Base-by-base conservation (phyloP, 2,888 invertebrate species). In the Conus canariensis region DNA sequence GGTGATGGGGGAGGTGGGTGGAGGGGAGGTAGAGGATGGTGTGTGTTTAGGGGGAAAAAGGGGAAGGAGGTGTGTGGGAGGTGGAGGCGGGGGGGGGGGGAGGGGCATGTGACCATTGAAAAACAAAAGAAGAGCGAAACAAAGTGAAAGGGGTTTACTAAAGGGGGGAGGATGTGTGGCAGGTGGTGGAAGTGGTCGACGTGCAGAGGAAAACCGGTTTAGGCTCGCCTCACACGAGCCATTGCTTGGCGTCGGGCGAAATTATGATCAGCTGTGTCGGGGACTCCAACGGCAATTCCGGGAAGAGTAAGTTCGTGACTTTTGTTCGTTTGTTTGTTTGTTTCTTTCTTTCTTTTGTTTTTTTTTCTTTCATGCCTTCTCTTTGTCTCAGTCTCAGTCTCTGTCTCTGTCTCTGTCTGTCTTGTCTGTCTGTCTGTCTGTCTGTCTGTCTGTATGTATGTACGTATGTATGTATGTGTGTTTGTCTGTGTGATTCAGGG, bases 241-340 rank as follows among this genome's bases (percentile, higher is more conserved):
- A 99, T 96, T 99, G 99, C 96, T 97, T 99, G 92, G 98, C 98
- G 30, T 97, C 97, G 93, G 99, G 99, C 0, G 98, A 99, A 95
- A 97, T 99, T 92, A 98, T 99, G 98, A 98, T 99, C 95, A 99
- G 99, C 10, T 98, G 98, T 19, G 97, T 99, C 97, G 99, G 99
- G 22, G 98, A 99, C 96, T 97, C 97, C 64, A 97, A 98, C n/a
- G 98, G 98, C 90, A 97, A 98, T 94, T 98, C 97, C 0, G 88
- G 91, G 25, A 97, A 98, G 96, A 98, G 99, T 96, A 89, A 91
- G 90, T 70, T 70, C 12, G 16, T 25, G 22, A 16, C 9, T 83
- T 22, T 9, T 74, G 74, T 74, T n/a, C 25, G 6, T 74, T 22
- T 74, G 6, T 74, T 9, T 70, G 2, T 70, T 7, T 70, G 2